Evolutionary conservation across 2,113 vertebrate species (phyloP).

Genomic region (Patagioenas fasciata): DNA sequence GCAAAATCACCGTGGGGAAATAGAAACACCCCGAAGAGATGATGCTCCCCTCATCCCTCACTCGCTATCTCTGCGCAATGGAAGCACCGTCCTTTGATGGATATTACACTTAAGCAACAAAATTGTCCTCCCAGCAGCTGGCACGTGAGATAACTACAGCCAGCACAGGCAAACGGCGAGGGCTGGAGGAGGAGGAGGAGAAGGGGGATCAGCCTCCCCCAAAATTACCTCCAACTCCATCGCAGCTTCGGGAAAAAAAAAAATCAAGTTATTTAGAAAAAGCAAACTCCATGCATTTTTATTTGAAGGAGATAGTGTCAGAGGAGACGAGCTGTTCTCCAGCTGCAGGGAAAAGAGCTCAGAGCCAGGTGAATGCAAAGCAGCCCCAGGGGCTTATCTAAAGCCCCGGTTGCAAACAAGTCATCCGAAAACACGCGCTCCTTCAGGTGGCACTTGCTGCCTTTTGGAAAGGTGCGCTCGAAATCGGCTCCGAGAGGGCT

Average conservation of each 20-base stretch:
- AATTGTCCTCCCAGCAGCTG: conserved; percentile 46
- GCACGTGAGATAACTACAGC: neutral
- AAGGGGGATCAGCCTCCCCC: neutral
- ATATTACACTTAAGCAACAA: conserved; percentile 22
- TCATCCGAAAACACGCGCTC: neutral
- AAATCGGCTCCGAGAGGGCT: neutral
- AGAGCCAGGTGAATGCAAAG: conserved; percentile 19
- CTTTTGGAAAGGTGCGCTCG: neutral
- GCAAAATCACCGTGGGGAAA: neutral
- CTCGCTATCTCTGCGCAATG: neutral
- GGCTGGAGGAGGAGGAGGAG: neutral
- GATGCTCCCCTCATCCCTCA: neutral
- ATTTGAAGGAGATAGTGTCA: conserved; percentile 17
- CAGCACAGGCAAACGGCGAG: neutral
- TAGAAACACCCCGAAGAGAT: neutral
- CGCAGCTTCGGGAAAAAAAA: neutral
- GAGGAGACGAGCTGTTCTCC: conserved; percentile 1
- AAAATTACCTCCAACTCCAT: neutral
- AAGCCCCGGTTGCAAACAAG: neutral
- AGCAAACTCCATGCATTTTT: conserved; percentile 45
- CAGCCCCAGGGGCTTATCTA: neutral
- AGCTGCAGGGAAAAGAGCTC: neutral
- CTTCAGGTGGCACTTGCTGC: neutral
- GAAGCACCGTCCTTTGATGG: neutral
- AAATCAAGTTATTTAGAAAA: conserved; percentile 27